These are phyloP conservation scores for Stratiolaelaps scimitus DNA, from an alignment of 1,140 invertebrate species.

Conservation along the genomic window DNA sequence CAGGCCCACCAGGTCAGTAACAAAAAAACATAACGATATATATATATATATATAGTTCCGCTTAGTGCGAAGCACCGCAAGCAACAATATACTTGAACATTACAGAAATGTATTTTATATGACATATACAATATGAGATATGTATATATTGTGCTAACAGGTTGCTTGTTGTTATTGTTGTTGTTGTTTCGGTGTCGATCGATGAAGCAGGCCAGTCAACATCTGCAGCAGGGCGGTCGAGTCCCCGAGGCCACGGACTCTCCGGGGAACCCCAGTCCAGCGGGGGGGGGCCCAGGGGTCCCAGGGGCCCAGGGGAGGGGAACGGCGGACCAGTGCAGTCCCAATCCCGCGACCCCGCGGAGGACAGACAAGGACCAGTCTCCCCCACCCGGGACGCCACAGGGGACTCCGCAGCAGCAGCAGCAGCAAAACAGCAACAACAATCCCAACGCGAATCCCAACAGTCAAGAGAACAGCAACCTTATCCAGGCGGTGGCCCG, in stretches of 20 bases:
- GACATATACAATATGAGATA: too few relatives aligned
- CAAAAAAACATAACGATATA: too few relatives aligned
- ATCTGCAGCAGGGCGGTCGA: conserved; percentile 27
- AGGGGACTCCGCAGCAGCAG: conserved; percentile 16
- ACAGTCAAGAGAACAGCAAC: conserved; percentile 24
- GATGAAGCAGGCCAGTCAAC: conserved; percentile 21
- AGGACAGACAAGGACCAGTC: conserved; percentile 28
- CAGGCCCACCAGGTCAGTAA: conserved; percentile 21
- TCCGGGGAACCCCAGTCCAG: conserved; percentile 27
- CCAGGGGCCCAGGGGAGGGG: not conserved
- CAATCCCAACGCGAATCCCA: not conserved
- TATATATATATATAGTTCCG: too few relatives aligned
- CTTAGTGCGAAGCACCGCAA: too few relatives aligned
- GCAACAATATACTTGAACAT: too few relatives aligned
- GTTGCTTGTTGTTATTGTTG: too few relatives aligned
- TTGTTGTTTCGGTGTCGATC: too few relatives aligned
- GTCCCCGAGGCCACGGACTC: conserved; percentile 26
- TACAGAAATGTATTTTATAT: too few relatives aligned
- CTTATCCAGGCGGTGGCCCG: conserved; percentile 26
- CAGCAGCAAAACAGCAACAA: conserved; percentile 20
- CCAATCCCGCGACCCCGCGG: conserved; percentile 28
- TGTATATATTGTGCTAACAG: too few relatives aligned
- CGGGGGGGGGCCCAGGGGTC: conserved; percentile 1
- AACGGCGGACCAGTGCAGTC: conserved; percentile 20
- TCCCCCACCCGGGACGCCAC: conserved; percentile 15